A percentile compares a stretch with the other conserved stretches of the same genome.
Evolutionary conservation across 1,140 invertebrate genomes (phyloP).

Genomic region (Pogonomyrmex barbatus): DNA sequence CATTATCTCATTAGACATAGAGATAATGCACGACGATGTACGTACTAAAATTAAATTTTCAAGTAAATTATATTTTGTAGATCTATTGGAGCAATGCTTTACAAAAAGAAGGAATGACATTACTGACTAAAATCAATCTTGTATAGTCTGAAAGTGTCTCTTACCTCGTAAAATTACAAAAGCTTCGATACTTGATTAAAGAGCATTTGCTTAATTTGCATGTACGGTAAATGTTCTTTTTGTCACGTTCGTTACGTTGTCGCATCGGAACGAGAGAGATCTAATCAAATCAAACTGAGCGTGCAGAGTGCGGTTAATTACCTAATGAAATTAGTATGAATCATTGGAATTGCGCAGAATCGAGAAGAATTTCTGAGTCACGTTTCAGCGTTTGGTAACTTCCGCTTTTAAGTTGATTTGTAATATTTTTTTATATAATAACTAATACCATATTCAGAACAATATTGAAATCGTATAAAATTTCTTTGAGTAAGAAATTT

Average conservation of each 20-base stretch:
- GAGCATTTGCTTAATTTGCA: slow-evolving; percentile 70
- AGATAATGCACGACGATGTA: neutral
- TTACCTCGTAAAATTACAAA: slow-evolving; percentile 9
- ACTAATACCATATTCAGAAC: neutral
- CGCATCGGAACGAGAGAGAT: slow-evolving; percentile 44
- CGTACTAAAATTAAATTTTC: slow-evolving; percentile 21
- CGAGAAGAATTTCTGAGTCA: slow-evolving; percentile 54
- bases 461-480: neutral
- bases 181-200: slow-evolving; percentile 34
- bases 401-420: slow-evolving; percentile 26
- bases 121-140: slow-evolving; percentile 30
- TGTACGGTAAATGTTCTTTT: slow-evolving; percentile 35
- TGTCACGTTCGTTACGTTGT: slow-evolving; percentile 73
- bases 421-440: slow-evolving; percentile 23
- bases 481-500: neutral
- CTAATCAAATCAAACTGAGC: slow-evolving; percentile 71
- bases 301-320: slow-evolving; percentile 63
- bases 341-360: slow-evolving; percentile 35
- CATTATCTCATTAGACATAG: slow-evolving; percentile 8
- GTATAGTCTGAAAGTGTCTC: neutral
- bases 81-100: neutral
- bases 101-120: slow-evolving; percentile 1
- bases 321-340: slow-evolving; percentile 71
- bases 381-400: slow-evolving; percentile 56
- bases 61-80: slow-evolving; percentile 27